A percentile compares a stretch with the other conserved stretches of the same genome.
phyloP scores from a whole-genome alignment of 92 coral and sea anemone genomes.

The Umimayanthus chanpuru region DNA sequence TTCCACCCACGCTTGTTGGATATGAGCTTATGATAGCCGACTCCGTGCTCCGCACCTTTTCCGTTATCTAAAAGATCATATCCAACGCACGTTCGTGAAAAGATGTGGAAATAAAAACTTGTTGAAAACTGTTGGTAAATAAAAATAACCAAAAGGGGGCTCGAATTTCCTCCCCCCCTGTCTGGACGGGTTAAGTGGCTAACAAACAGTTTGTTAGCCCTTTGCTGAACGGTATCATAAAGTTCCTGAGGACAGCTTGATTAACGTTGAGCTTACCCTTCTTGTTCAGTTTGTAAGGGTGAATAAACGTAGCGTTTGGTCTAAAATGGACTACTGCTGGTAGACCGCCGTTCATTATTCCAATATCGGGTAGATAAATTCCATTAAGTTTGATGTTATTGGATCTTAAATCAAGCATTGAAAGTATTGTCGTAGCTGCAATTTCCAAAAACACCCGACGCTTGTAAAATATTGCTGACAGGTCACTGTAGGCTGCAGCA shows the following conservation, averaged over 20 bases:
- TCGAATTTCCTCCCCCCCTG: too few species aligned
- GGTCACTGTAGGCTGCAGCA: slow-evolving; percentile 42
- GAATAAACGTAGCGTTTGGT: slow-evolving; percentile 32
- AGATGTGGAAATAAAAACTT: too few species aligned
- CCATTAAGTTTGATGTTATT: slow-evolving; percentile 47
- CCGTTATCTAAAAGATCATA: too few species aligned
- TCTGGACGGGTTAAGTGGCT: neutral
- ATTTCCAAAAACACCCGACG: slow-evolving; percentile 63
- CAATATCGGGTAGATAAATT: slow-evolving; percentile 40
- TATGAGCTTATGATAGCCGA: too few species aligned
- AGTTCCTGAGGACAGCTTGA: neutral
- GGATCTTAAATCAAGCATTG: slow-evolving; percentile 47
- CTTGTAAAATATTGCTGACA: slow-evolving; percentile 55
- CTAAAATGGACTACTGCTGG: slow-evolving; percentile 1
- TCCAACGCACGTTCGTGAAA: too few species aligned
- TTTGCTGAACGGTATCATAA: neutral
- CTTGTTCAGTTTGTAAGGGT: slow-evolving; percentile 41
- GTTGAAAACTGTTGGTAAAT: too few species aligned
- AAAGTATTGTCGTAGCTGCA: slow-evolving; percentile 61
- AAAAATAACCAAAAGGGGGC: too few species aligned
- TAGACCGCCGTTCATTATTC: slow-evolving; percentile 15
- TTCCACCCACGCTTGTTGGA: too few species aligned
- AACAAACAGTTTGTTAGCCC: neutral
- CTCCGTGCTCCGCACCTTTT: too few species aligned
- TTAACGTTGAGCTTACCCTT: neutral